Evolutionary conservation across 1,140 invertebrate genomes (phyloP), one percentile per base, ranked within the genome.

Genomic region (Saccostrea cuccullata): DNA sequence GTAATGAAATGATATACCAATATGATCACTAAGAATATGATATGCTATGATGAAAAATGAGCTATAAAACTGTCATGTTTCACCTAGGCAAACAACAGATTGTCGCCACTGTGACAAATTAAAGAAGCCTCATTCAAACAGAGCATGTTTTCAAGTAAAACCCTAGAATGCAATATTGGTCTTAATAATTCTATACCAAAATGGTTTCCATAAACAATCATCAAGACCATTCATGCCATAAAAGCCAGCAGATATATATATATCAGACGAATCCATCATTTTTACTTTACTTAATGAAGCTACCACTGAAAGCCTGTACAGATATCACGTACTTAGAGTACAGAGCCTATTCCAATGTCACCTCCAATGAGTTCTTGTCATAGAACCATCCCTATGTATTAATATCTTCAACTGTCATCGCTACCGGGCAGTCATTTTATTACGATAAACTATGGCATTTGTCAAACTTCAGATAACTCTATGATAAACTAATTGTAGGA

Each of bases 31-130:
- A 9, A 67, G 13, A n/a, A 17, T 20, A 67, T 67, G 60, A 20
- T 20, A 67, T 23, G 60, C 9, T 47, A 30, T 15, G 30, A 77
- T 77, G 70, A 30, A 77, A 77, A 77, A 11, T 77, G 17, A 15
- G 26, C 23, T 12, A 12, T 77, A 30, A 30, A 77, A 36, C 23
- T 77, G 70, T 77, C 70, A 77, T 30, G 30, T 77, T 77, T 77
- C 70, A 30, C 26, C 13, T 3, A 36, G 12, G 26, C 70, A 36
- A n/a, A 12, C 26, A 77, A 5, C 13, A 36, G 23, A 77, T 13
- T 30, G 70, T 77, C 30, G 30, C 30, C 70, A 77, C 26, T 8
- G 26, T 77, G 70, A 77, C 70, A 77, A 77, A 77, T 77, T 77
- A 77, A 77, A 77, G 70, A 77, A 77, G 70, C 30, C 26, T 77